A percentile compares a stretch with the other conserved stretches of the same genome.
phyloP scores from a whole-genome alignment of 2,113 vertebrate species.

The Lasiurus cinereus region DNA sequence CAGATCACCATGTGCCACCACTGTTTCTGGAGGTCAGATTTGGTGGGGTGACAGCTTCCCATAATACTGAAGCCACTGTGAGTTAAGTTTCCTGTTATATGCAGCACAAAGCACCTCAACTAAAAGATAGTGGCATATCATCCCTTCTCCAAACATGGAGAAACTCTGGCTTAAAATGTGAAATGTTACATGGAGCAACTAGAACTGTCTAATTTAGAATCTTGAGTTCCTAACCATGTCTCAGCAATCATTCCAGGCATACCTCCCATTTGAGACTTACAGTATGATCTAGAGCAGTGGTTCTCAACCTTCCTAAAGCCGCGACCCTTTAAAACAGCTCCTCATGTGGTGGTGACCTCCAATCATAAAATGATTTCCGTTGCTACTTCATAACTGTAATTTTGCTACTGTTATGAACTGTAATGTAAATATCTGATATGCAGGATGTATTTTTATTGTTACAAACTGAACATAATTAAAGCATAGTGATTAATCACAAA shows the following conservation, averaged over 20 bases:
- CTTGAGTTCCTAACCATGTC: not conserved
- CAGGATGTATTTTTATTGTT: too few species aligned
- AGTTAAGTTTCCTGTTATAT: fast-evolving
- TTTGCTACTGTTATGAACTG: too few species aligned
- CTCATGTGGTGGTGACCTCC: too few species aligned
- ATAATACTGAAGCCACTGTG: fast-evolving
- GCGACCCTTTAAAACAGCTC: too few species aligned
- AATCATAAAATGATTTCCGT: too few species aligned
- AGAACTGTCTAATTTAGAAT: fast-evolving
- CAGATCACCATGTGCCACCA: fast-evolving
- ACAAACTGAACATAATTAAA: too few species aligned
- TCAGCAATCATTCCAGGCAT: not conserved
- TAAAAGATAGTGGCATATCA: not conserved
- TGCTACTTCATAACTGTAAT: too few species aligned
- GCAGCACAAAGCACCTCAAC: not conserved
- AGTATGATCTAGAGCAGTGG: not conserved
- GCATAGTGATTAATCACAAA: too few species aligned
- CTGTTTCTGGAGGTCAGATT: not conserved
- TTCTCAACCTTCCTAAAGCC: too few species aligned
- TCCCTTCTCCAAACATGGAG: not conserved
- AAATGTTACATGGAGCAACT: fast-evolving
- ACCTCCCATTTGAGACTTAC: not conserved
- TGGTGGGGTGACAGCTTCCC: not conserved
- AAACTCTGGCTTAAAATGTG: fast-evolving
- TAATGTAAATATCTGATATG: too few species aligned